phyloP scores from a whole-genome alignment of 2,113 vertebrate species.

The Mormyrus iriodes region DNA sequence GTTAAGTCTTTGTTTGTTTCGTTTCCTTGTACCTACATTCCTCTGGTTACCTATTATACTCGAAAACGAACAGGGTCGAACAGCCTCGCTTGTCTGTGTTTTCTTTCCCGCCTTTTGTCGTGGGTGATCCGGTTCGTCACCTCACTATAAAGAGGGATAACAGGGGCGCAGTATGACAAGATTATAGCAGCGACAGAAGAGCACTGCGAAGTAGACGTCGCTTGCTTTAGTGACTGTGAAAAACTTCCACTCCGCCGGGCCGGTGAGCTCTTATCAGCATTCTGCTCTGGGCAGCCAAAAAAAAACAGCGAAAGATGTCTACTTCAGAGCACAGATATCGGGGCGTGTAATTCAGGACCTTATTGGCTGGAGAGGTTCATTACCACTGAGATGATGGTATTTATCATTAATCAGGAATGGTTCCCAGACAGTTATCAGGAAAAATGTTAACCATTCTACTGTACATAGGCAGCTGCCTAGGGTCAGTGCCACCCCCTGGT shows the following conservation, averaged over 20 bases:
- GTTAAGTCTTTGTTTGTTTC: neutral
- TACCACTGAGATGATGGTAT: neutral
- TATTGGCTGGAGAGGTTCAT: neutral
- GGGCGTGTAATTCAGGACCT: neutral
- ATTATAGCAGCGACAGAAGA: neutral
- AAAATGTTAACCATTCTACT: neutral
- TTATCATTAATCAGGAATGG: neutral
- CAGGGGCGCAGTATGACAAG: neutral
- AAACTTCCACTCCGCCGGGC: neutral
- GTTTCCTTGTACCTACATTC: neutral
- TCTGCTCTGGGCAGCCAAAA: neutral
- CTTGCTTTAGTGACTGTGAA: neutral
- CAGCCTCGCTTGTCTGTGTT: neutral
- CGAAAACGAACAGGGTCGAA: neutral
- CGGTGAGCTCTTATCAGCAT: neutral
- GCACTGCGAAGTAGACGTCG: neutral
- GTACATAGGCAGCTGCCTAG: neutral
- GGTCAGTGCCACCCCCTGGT: neutral
- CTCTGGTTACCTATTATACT: neutral
- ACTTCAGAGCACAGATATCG: neutral
- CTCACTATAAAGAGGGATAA: neutral
- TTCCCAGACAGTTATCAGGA: neutral
- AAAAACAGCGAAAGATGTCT: neutral
- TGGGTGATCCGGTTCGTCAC: neutral
- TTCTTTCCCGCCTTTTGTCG: neutral